A percentile compares a stretch with the other conserved stretches of the same genome.
These are phyloP conservation scores for Denticeps clupeoides DNA, from an alignment of 2,797 vertebrate genomes.

Conservation along the genomic window DNA sequence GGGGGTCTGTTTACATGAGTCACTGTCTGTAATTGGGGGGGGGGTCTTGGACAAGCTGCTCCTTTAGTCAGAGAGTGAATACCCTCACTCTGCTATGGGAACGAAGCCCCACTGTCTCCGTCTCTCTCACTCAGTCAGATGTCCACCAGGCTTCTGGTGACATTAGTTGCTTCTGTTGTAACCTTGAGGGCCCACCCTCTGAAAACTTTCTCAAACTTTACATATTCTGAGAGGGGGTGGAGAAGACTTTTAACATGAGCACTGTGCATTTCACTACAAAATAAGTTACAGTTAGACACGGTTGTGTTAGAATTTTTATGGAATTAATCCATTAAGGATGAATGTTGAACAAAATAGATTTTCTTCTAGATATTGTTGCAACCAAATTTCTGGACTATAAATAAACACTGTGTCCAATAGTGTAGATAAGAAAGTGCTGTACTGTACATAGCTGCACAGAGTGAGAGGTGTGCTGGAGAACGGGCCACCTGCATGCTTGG, in stretches of 20 bases:
- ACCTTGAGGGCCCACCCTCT: too few relatives aligned
- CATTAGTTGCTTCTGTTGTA: background rate
- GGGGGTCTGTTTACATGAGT: slow-evolving; percentile 33
- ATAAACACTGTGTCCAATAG: too few relatives aligned
- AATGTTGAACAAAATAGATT: too few relatives aligned
- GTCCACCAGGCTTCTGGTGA: background rate
- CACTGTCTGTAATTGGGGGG: slow-evolving; percentile 32
- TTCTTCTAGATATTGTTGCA: too few relatives aligned
- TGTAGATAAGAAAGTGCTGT: background rate
- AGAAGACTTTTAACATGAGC: too few relatives aligned
- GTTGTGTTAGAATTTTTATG: too few relatives aligned
- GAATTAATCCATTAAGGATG: too few relatives aligned
- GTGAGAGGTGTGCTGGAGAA: slow-evolving; percentile 18
- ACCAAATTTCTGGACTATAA: too few relatives aligned
- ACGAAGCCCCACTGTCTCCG: background rate
- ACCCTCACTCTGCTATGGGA: slow-evolving; percentile 15
- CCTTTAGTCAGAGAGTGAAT: slow-evolving; percentile 21
- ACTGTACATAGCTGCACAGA: background rate
- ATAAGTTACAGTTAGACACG: too few relatives aligned
- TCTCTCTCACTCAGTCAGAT: background rate
- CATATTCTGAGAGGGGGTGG: too few relatives aligned
- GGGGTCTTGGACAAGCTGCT: slow-evolving; percentile 19
- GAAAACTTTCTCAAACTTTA: too few relatives aligned
- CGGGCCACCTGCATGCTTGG: slow-evolving; percentile 36
- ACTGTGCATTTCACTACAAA: too few relatives aligned